Base-by-base conservation (phyloP, 2,797 vertebrate genomes). In the Pteronotus mesoamericanus region DNA sequence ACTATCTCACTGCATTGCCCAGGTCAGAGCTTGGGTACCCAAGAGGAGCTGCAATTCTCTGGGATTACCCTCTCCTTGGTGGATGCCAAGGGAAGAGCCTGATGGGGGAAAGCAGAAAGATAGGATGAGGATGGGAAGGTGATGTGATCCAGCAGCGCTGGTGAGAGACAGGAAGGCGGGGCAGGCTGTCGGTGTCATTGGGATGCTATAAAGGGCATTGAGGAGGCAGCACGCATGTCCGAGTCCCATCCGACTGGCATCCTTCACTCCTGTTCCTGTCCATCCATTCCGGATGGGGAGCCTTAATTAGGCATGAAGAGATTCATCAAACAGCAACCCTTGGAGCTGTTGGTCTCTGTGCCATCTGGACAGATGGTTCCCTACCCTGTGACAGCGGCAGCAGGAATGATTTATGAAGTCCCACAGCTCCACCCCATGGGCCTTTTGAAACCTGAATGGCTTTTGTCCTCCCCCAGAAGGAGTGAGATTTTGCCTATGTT, bases 271-370 rank as follows among this genome's bases (percentile, higher is more conserved):
- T 9, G 22, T 77, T 69, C 87, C 93, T 91, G 91, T 97, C 94
- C 59, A 5, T 86, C 97, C 93, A 24, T 94, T 93, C 95, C 79
- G 94, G 94, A 93, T 97, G 55, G 46, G 57, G 77, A 95, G 64
- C 77, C 96, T 98, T 97, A 97, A 97, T 92, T 97, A 97, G 97
- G 95, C 96, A 82, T 96, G 97, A 97, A 97, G 97, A 97, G 87
- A 98, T 96, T 91, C 71, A 97, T 98, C 97, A 96, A 96, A 94
- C 96, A 91, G 95, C 96, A 96, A 92, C 86, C 80, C n/a, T 86
- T 72, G 85, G 42, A 91, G 96, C 96, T 16, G 46, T 0, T 1
- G 78, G 95, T 96, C 94, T 86, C 95, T 71, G 46, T 42, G 97
- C 98, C 98, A 98, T 97, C 98, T 98, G 98, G 97, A 88, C 9